Evolutionary conservation across 2,113 vertebrate genomes (phyloP), one percentile per base, ranked within the genome.

Genomic region (Pholis gunnellus): DNA sequence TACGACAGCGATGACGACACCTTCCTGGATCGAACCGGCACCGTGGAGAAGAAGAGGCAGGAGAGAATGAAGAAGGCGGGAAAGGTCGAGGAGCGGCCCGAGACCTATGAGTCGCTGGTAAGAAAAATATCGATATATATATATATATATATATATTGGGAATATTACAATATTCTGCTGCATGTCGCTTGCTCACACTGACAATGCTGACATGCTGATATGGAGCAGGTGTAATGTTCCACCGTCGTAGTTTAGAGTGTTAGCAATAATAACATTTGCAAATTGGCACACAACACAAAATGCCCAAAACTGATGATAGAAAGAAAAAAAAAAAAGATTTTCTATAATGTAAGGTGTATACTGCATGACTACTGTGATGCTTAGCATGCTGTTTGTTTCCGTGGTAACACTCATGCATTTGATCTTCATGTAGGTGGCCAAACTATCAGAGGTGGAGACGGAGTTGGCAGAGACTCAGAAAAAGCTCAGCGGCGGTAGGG

Each of bases 1-100:
- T 99, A 99, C 54, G 98, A 99, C 90, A 99, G 98, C 9, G 98
- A 99, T 1, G 98, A 99, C 9, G 98, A 99, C 87, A 97, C 97
- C 9, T 99, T 99, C 84, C 96, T 99, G 15, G 98, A 99, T 87
- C 93, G 98, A 52, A 99, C 98, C 0, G 98, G 98, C 52, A 94
- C 96, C 0, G 96, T 99, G 46, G 98, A 99, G 91, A 97, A 94
- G 94, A 99, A 99, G 90, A 95, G 98, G 50, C 91, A 97, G 59
- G 97, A 96, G 78, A 95, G 98, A 52, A 99, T 99, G 98, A 99
- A 96, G 83, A 99, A 97, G 89, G 98, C 98, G 9, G 97, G 98
- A 44, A 99, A 99, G 94, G 96, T 99, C 50, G 95, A 96, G 52
- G 97, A 99, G 87, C 96, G 96, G 61, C 95, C 97, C 1, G 97